These are phyloP conservation scores for Valencia hispanica DNA, from an alignment of 2,797 vertebrate genomes.

Conservation along the genomic window DNA sequence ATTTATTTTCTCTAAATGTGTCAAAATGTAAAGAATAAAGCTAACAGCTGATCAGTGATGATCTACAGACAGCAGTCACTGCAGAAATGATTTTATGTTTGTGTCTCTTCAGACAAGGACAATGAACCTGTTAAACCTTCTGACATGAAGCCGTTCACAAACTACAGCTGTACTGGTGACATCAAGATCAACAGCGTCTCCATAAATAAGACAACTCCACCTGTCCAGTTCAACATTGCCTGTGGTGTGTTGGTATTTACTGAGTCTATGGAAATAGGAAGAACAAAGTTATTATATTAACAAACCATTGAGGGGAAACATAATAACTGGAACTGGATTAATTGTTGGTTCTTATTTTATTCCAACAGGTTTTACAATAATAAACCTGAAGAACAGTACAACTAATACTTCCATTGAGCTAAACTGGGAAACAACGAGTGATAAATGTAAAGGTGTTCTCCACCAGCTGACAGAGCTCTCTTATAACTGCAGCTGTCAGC, in stretches of 20 bases:
- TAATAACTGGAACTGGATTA: neutral
- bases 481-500: constrained; percentile 11
- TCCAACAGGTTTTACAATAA: constrained; percentile 32
- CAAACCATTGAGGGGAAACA: neutral
- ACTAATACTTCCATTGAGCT: neutral
- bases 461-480: fast-evolving
- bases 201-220: fast-evolving
- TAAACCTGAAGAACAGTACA: fast-evolving
- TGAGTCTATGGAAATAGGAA: neutral
- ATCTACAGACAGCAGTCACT: neutral
- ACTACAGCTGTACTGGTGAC: constrained; percentile 30
- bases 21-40: neutral
- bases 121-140: fast-evolving
- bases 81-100: neutral
- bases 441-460: fast-evolving
- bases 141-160: constrained; percentile 37
- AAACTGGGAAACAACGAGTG: fast-evolving
- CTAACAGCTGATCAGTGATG: neutral
- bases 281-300: neutral
- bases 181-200: fast-evolving
- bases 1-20: neutral
- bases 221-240: fast-evolving
- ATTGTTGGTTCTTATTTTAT: constrained; percentile 26
- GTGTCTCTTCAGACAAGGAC: neutral
- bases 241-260: constrained; percentile 65